Evolutionary conservation across 1,140 invertebrate genomes (phyloP).

Genomic region (Sesamia nonagrioides): DNA sequence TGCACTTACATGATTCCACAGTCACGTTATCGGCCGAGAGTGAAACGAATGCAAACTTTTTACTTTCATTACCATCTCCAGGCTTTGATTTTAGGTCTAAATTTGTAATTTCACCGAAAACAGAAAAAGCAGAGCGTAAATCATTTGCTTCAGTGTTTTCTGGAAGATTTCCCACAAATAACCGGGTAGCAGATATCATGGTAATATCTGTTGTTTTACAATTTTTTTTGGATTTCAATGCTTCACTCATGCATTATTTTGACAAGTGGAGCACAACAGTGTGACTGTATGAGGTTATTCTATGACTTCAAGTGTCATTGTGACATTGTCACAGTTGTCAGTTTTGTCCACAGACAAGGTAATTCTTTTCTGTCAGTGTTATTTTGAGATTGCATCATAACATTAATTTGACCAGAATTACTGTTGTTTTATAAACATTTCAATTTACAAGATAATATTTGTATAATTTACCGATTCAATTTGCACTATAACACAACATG

Average conservation of each 20-base stretch:
- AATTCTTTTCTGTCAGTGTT: no score
- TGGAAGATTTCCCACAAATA: conserved; percentile 81
- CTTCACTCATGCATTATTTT: conserved; percentile 22
- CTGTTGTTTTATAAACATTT: no score
- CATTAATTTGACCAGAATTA: no score
- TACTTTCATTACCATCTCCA: conserved; percentile 65
- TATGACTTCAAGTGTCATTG: no score
- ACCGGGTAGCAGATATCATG: conserved; percentile 67
- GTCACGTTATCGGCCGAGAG: conserved; percentile 69
- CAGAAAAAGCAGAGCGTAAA: conserved; percentile 68
- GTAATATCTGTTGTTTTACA: conserved; percentile 34
- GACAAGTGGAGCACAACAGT: neutral
- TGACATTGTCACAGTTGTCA: no score
- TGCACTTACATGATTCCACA: conserved; percentile 78
- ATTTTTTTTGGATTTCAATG: neutral
- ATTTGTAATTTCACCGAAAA: conserved; percentile 73
- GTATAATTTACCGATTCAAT: no score
- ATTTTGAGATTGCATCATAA: no score
- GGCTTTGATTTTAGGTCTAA: conserved; percentile 78
- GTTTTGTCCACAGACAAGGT: no score
- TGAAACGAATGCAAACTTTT: conserved; percentile 79
- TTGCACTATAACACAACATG: no score
- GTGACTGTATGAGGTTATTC: conserved; percentile 11
- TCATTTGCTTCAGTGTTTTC: conserved; percentile 65
- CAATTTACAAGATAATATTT: no score